Conservation (phyloP, 2,888 invertebrate genomes). For the Boloria selene region DNA sequence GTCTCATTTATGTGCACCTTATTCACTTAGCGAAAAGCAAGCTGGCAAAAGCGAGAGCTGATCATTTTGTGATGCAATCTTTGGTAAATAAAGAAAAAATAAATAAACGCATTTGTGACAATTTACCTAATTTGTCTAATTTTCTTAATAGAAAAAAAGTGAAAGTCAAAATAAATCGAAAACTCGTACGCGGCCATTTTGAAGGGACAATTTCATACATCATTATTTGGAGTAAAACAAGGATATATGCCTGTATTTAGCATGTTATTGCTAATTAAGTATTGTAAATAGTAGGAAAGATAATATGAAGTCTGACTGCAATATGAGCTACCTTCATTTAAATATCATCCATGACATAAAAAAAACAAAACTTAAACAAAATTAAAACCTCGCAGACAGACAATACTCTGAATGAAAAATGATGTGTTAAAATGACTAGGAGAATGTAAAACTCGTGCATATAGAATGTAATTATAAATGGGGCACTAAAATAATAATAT, state of each 20-base stretch:
- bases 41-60: constrained; percentile 10
- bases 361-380: neutral
- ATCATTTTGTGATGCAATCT: constrained; percentile 23
- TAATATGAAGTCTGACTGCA: constrained; percentile 16
- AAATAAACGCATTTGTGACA: neutral
- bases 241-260: constrained; percentile 32
- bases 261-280: constrained; percentile 21
- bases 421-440: constrained; percentile 49
- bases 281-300: constrained; percentile 22
- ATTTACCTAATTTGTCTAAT: constrained; percentile 5
- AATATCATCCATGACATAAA: neutral
- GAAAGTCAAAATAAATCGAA: constrained; percentile 22
- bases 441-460: constrained; percentile 16
- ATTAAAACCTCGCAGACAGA: constrained; percentile 8
- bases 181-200: constrained; percentile 11
- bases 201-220: neutral
- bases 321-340: constrained; percentile 5
- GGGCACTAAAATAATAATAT: no score
- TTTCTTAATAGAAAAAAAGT: neutral
- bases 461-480: no score
- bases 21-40: constrained; percentile 21
- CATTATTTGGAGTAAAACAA: neutral
- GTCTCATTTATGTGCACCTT: constrained; percentile 27
- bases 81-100: constrained; percentile 10
- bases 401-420: constrained; percentile 23